Conservation (phyloP, 2,888 invertebrate species). For the Hydrotaea cyrtoneurina region DNA sequence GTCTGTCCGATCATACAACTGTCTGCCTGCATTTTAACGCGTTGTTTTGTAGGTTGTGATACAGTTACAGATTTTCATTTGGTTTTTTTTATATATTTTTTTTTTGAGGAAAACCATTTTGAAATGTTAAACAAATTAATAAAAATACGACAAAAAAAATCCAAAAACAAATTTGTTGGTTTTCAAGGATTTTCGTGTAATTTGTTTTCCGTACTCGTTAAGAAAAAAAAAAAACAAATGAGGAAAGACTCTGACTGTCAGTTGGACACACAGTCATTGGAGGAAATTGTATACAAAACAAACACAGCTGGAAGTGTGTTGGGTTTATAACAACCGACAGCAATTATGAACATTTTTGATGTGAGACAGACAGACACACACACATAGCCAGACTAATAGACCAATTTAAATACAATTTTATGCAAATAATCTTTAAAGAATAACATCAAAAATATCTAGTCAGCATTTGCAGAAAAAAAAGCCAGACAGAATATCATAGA, state of each 20-base stretch:
- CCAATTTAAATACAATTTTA: background rate
- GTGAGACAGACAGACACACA: background rate
- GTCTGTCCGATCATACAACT: constrained; percentile 12
- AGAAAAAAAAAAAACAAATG: background rate
- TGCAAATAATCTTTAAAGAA: background rate
- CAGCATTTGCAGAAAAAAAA: background rate
- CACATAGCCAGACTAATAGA: background rate
- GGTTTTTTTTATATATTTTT: constrained; percentile 30
- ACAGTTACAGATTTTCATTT: constrained; percentile 53
- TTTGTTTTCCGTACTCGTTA: background rate
- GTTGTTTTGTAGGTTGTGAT: background rate
- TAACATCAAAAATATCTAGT: background rate
- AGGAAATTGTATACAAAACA: background rate
- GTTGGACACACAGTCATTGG: background rate
- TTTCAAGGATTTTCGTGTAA: constrained; percentile 11
- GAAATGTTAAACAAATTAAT: constrained; percentile 15
- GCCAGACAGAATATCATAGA: background rate
- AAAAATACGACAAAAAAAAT: background rate
- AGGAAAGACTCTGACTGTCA: background rate
- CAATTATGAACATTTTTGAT: background rate
- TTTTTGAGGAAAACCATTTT: constrained; percentile 15
- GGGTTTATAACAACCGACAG: no score
- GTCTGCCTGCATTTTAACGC: constrained; percentile 2
- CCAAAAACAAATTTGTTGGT: background rate
- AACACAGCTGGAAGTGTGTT: constrained; percentile 6